A percentile compares a stretch with the other conserved stretches of the same genome.
These are phyloP conservation scores for Athalia rosae DNA, from an alignment of 2,888 invertebrate species.

Conservation along the genomic window DNA sequence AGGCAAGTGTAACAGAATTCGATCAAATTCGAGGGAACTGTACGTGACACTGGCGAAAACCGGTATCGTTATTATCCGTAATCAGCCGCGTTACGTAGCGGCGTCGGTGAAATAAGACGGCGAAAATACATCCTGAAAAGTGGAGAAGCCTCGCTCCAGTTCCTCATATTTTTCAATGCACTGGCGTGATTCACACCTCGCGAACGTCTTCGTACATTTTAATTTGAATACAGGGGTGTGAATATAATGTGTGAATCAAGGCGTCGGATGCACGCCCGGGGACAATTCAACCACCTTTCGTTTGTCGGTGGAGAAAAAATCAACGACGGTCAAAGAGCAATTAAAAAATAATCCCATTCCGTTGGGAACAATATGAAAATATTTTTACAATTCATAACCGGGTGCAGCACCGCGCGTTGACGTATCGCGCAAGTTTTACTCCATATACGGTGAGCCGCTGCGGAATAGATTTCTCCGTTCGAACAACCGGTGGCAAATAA, in stretches of 20 bases:
- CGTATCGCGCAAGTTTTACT: too few species aligned
- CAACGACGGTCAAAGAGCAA: constrained; percentile 25
- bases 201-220: neutral
- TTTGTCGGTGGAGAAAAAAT: constrained; percentile 2
- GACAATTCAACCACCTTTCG: constrained; percentile 19
- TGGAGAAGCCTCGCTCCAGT: too few species aligned
- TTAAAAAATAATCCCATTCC: constrained; percentile 23
- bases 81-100: too few species aligned
- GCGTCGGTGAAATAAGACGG: too few species aligned
- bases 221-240: neutral
- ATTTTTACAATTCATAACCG: constrained; percentile 35
- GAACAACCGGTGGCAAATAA: constrained; percentile 9
- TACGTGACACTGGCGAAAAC: too few species aligned
- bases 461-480: constrained; percentile 22
- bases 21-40: too few species aligned
- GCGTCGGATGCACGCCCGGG: constrained; percentile 23
- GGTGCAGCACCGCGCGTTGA: neutral
- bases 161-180: too few species aligned
- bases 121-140: too few species aligned
- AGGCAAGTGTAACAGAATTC: too few species aligned
- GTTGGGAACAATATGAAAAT: constrained; percentile 34
- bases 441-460: neutral
- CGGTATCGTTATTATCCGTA: too few species aligned
- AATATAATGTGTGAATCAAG: constrained; percentile 14
- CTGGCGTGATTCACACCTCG: neutral